Conservation (phyloP, 2,113 vertebrate genomes). For the Panthera leo region DNA sequence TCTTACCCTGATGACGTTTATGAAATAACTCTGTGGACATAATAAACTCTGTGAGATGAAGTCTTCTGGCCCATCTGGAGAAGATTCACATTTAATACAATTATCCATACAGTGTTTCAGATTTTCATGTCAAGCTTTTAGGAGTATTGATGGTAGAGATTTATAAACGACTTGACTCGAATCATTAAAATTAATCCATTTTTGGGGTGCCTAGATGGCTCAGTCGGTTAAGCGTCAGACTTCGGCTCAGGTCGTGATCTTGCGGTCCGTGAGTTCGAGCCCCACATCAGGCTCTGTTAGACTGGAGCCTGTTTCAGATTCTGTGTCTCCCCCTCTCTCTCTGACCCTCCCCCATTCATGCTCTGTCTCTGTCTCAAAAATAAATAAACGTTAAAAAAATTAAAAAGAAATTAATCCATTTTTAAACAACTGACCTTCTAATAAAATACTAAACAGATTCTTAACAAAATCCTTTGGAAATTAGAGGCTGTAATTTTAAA, state of each 20-base stretch:
- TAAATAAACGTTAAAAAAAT: no score
- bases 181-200: not conserved
- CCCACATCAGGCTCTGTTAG: no score
- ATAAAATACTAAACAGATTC: not conserved
- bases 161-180: not conserved
- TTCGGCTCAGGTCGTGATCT: no score
- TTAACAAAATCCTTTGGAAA: not conserved
- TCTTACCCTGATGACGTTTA: not conserved
- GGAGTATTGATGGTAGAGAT: not conserved
- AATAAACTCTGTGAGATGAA: not conserved
- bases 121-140: not conserved
- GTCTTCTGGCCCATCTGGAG: not conserved
- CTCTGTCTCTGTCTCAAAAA: no score
- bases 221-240: no score
- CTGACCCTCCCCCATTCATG: no score
- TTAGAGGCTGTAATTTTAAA: not conserved
- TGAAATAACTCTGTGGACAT: not conserved
- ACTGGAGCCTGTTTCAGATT: no score
- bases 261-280: no score
- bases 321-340: no score
- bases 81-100: conserved; percentile 31
- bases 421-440: not conserved
- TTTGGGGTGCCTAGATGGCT: not conserved
- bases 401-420: not conserved
- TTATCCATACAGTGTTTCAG: not conserved